These are phyloP conservation scores for Medauroidea extradentata DNA, from an alignment of 1,140 invertebrate species.

Conservation along the genomic window DNA sequence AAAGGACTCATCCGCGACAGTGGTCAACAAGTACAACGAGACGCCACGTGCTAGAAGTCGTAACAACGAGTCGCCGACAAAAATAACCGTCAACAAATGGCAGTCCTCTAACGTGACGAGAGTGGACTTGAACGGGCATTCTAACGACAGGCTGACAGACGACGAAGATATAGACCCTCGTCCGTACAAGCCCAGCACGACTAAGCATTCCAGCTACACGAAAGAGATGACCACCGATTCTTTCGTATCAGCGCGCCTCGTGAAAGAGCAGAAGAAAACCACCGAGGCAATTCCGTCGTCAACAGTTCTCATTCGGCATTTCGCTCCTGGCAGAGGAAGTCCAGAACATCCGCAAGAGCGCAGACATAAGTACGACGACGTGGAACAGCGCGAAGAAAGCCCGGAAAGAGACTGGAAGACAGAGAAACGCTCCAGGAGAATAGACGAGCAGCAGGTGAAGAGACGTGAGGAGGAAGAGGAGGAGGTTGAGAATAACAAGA, in stretches of 20 bases:
- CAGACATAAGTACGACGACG: background rate
- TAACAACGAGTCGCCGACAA: too few relatives aligned
- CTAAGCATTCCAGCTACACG: constrained; percentile 43
- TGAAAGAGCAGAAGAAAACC: constrained; percentile 7
- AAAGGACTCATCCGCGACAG: constrained; percentile 58
- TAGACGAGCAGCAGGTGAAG: constrained; percentile 1
- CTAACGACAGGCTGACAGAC: constrained; percentile 42
- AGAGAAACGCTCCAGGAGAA: background rate
- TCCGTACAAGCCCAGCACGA: constrained; percentile 43
- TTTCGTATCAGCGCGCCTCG: constrained; percentile 10
- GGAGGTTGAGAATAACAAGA: background rate
- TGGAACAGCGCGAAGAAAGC: background rate
- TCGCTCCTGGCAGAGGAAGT: background rate
- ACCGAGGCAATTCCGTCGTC: constrained; percentile 10
- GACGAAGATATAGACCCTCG: constrained; percentile 42
- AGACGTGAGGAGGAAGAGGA: background rate
- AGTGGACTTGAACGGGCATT: constrained; percentile 23
- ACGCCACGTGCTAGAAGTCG: constrained; percentile 17
- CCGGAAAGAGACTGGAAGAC: background rate
- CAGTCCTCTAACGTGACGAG: constrained; percentile 39
- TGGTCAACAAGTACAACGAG: constrained; percentile 30
- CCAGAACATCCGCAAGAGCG: background rate
- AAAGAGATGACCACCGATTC: constrained; percentile 39
- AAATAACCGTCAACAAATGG: background rate
- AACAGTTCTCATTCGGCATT: constrained; percentile 16